Evolutionary conservation across 2,113 vertebrate species (phyloP).

Genomic region (Chitala chitala): DNA sequence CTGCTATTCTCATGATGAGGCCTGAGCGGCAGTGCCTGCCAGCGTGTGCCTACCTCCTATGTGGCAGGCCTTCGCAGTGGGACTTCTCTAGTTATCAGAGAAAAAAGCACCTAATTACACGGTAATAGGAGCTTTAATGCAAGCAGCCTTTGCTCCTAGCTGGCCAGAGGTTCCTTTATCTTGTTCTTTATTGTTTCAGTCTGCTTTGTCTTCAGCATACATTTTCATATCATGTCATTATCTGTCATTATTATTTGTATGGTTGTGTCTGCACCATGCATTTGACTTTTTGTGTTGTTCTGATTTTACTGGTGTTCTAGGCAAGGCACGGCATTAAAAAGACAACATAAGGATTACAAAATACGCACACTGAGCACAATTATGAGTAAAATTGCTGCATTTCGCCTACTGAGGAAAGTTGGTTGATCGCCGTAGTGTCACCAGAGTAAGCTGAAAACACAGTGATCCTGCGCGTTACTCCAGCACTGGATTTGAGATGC

Average conservation of each 20-base stretch:
- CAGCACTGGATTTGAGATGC: background rate
- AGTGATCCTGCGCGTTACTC: too few species aligned
- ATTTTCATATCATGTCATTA: constrained; percentile 19
- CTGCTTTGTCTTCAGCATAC: background rate
- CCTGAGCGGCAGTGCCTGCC: background rate
- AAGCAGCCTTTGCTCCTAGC: constrained; percentile 27
- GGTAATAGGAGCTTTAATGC: constrained; percentile 38
- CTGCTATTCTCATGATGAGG: background rate
- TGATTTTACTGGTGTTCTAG: constrained; percentile 15
- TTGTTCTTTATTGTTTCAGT: constrained; percentile 12
- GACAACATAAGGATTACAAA: too few species aligned
- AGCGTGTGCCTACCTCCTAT: constrained; percentile 18
- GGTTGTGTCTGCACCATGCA: background rate
- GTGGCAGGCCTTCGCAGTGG: constrained; percentile 38
- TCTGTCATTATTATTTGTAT: background rate
- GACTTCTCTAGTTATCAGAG: constrained; percentile 41
- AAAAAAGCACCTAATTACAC: constrained; percentile 46
- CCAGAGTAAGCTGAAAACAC: too few species aligned
- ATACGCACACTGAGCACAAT: too few species aligned
- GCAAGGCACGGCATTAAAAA: too few species aligned
- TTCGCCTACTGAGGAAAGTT: too few species aligned
- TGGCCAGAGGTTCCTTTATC: background rate
- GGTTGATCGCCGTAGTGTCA: too few species aligned
- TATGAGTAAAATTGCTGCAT: too few species aligned
- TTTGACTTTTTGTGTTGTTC: constrained; percentile 24